Conservation (phyloP, 2,113 vertebrate species). For the Paraplagusia blochii region DNA sequence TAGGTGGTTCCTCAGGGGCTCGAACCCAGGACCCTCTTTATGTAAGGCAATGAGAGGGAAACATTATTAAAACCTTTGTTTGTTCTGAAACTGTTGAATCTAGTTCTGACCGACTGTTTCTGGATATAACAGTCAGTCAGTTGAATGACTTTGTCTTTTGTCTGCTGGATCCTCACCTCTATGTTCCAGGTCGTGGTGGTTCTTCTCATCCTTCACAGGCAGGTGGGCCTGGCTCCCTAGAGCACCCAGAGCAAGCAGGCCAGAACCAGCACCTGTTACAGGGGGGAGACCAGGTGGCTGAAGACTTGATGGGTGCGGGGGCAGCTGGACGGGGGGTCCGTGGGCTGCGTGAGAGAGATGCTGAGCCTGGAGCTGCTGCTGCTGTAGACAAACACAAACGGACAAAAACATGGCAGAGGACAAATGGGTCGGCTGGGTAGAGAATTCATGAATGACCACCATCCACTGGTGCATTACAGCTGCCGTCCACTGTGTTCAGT, state of each 20-base stretch:
- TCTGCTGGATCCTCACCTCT: conserved; percentile 82
- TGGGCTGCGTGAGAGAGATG: conserved; percentile 95
- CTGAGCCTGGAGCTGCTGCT: conserved; percentile 97
- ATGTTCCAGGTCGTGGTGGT: conserved; percentile 95
- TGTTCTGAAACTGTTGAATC: too few species aligned
- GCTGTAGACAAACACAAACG: conserved; percentile 77
- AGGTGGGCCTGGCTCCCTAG: conserved; percentile 93
- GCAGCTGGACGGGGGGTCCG: conserved; percentile 90
- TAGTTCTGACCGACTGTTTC: conserved; percentile 6
- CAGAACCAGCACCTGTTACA: conserved; percentile 83
- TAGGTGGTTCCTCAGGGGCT: too few species aligned
- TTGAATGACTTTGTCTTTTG: too few species aligned
- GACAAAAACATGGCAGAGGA: conserved; percentile 62
- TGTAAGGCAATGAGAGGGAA: too few species aligned
- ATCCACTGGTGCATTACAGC: conserved; percentile 33
- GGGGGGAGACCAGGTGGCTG: conserved; percentile 89
- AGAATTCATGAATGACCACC: conserved; percentile 40
- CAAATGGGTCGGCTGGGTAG: conserved; percentile 75
- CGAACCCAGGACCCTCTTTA: too few species aligned
- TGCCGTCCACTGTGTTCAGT: conserved; percentile 34
- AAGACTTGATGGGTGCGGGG: conserved; percentile 89
- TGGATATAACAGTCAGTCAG: conserved; percentile 6
- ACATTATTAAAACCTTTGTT: too few species aligned
- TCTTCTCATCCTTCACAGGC: conserved; percentile 95
- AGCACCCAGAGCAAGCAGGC: conserved; percentile 87